Percentiles rank a stretch among this genome's conserved stretches.
These are phyloP conservation scores for Sitobion miscanthi DNA, from an alignment of 1,140 invertebrate species.

Conservation along the genomic window DNA sequence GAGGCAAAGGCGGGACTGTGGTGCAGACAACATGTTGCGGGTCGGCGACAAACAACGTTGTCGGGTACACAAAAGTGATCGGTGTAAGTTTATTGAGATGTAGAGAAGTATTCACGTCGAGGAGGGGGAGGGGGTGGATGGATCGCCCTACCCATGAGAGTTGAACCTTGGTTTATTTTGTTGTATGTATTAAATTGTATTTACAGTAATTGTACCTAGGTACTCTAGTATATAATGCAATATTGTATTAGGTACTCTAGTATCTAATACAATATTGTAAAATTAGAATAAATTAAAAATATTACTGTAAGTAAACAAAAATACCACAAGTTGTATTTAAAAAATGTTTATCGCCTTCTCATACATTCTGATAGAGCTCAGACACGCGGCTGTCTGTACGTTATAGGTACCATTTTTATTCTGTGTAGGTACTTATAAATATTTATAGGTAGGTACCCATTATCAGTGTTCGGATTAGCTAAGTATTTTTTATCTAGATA, in stretches of 20 bases:
- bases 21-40: not conserved
- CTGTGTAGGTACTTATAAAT: too few relatives aligned
- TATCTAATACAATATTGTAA: not conserved
- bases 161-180: not conserved
- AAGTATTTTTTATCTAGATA: too few relatives aligned
- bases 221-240: not conserved
- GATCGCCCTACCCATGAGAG: not conserved
- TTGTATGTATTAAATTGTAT: not conserved
- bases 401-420: too few relatives aligned
- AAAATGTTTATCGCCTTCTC: not conserved
- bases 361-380: not conserved
- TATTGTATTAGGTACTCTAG: not conserved
- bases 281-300: not conserved
- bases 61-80: not conserved
- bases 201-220: not conserved
- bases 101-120: too few relatives aligned
- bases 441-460: too few relatives aligned
- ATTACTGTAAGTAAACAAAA: not conserved
- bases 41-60: not conserved
- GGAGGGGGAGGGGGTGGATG: too few relatives aligned
- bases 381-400: not conserved
- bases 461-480: too few relatives aligned
- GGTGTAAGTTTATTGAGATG: not conserved
- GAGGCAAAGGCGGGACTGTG: not conserved
- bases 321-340: not conserved